Base-by-base conservation (phyloP, 2,113 vertebrate genomes). In the Dendropsophus ebraccatus region DNA sequence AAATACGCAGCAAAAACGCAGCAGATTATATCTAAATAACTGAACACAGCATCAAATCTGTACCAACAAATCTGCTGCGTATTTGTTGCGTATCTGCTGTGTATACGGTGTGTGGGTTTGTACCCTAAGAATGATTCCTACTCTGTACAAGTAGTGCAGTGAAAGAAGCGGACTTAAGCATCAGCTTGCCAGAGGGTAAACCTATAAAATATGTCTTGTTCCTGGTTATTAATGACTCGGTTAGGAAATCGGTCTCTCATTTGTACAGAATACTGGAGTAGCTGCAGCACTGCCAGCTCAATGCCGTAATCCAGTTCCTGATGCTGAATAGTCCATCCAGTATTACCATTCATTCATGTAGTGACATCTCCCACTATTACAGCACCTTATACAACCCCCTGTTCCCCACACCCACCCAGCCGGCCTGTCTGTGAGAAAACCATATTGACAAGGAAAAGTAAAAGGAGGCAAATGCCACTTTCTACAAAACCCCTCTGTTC, bases 401-500 rank as follows among this genome's bases (percentile, higher is more conserved):
- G 37, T 11, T 25, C 4, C 30, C 9, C 25, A 16, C 75, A 19
- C 49, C 7, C 49, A 77, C 49, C 54, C 54, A 80, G 67, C 54
- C 52, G 37, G 17, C 58, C 60, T 30, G 41, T 28, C 58, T 70
- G 41, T 82, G 80, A 58, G 62, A 67, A 82, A 69, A 16, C 60
- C 78, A 81, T 65, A 82, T 52, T 82, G 41, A 50, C 58, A 70
- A 25, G 28, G 69, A 14, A 28, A 35, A 14, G 70, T 28, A 83
- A 56, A 37, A 54, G 8, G 35, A 69, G n/a, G 50, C 58, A 83
- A 50, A 67, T 32, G 62, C 62, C 41, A 70, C 21, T 73, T 83
- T 80, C 41, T 23, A 83, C 49, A 56, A 54, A 72, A 83, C 30
- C 67, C 32, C 47, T 30, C 81, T 83, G 72, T 84, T 76, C 32